Base-by-base conservation (phyloP, 2,888 invertebrate genomes). In the Choristoneura rosaceana region DNA sequence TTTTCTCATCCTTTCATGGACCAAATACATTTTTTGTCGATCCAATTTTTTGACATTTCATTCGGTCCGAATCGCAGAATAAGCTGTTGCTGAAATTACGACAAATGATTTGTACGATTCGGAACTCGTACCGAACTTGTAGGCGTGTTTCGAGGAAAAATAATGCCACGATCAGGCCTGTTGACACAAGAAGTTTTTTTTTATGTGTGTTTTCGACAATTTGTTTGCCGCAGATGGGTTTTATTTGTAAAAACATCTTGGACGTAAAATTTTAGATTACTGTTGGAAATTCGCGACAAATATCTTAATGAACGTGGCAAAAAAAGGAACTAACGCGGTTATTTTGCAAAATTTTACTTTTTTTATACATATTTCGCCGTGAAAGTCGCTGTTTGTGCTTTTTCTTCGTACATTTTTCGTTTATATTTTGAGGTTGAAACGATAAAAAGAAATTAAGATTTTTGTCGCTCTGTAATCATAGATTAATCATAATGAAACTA, bases 51-150 rank as follows among this genome's bases (percentile, higher is more conserved):
- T 61, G 34, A 38, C 50, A 55, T 58, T 69, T 64, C 33, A 47
- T 64, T 64, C 59, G 64, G 64, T 70, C 58, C 45, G 55, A 62
- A 33, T 64, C 43, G 43, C 63, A 45, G 45, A 62, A 62, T 45
- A 47, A 62, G 25, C 25, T 45, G 66, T 50, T 52, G 10, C 60
- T 14, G 15, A 43, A 61, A 71, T 69, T 10, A 34, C 43, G 55
- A 45, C 12, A 55, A 64, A 59, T 65, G 61, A 61, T 71, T 61
- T 55, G 61, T 62, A 62, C 17, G 45, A 15, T 25, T 67, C 33
- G 45, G 12, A 60, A 66, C 45, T 61, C 43, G 63, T 15, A 47
- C 14, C 45, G 34, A 63, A 41, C 45, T 60, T 34, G 41, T 25
- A n/a, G 47, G 38, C 38, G 59, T 34, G 66, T 64, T 64, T 38